Percentiles rank a stretch among this genome's conserved stretches.
These are phyloP conservation scores for Cantharis nigra DNA, from an alignment of 2,888 invertebrate species.

Conservation along the genomic window DNA sequence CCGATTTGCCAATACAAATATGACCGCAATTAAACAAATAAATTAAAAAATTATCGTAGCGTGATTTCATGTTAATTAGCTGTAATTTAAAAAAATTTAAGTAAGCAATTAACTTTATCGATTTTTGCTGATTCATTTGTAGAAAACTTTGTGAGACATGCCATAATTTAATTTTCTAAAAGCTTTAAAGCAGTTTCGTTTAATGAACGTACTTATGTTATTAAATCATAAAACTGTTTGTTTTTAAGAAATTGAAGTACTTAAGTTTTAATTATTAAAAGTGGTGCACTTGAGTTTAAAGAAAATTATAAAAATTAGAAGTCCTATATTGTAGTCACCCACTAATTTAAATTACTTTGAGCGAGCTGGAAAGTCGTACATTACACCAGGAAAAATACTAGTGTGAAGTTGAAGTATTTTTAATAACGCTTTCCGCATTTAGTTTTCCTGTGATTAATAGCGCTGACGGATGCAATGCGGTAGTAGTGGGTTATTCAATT, in stretches of 20 bases:
- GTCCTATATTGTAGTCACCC: neutral
- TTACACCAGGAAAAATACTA: conserved; percentile 23
- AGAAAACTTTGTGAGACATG: neutral
- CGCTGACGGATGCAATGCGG: conserved; percentile 28
- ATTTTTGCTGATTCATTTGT: neutral
- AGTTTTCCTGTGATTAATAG: conserved; percentile 35
- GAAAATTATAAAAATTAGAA: neutral
- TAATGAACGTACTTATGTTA: neutral
- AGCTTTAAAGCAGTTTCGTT: neutral
- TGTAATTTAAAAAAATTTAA: neutral
- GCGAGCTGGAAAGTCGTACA: conserved; percentile 1
- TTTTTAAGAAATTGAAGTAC: neutral
- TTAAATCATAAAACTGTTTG: neutral
- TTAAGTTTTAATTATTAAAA: neutral
- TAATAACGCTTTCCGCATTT: conserved; percentile 35
- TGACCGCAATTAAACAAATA: neutral
- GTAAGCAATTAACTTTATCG: neutral
- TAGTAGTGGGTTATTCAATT: conserved; percentile 36
- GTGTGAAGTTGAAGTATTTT: conserved; percentile 30
- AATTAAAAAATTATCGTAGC: neutral
- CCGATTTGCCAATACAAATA: neutral
- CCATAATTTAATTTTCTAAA: conserved; percentile 2
- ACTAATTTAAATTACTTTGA: conserved; percentile 3
- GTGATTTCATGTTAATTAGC: neutral
- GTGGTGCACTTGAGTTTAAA: neutral